Base-by-base conservation (phyloP, 2,113 vertebrate genomes). In the Daboia siamensis region DNA sequence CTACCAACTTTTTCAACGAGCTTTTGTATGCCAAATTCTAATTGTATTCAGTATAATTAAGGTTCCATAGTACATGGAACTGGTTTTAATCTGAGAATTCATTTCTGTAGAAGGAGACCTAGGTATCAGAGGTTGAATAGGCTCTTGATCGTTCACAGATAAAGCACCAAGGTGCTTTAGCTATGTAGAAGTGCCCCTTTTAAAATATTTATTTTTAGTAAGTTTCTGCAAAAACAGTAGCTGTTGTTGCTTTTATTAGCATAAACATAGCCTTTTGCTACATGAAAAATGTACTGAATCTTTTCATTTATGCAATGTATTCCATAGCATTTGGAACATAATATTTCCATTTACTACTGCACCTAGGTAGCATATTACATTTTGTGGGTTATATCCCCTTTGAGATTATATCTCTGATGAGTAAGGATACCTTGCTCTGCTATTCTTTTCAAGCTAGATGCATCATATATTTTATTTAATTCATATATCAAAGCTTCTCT, bases 1-100 rank as follows among this genome's bases (percentile, higher is more conserved):
- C 44, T 54, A 87, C 91, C 85, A 24, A 29, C 7, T 85, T 92
- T 55, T 91, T 48, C 29, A 90, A 90, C 23, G 54, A 26, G 48
- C 33, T 17, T 56, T 90, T 93, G 52, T 90, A 89, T 92, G 33
- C 39, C 55, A 89, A 92, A 92, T 29, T 26, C 57, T 64, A 89
- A 69, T 24, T 56, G 48, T 69, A 26, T n/a, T 85, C 12, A 91
- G 15, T 69, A 13, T 11, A 54, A 39, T 12, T 48, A 8, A 51
- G 8, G 48, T 51, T 51, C 48, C 48, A 69, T 51, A n/a, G 46
- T 46, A 29, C 20, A 90, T 51, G 44, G 57, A 61, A 61, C 13
- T 64, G 51, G 15, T 33, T 23, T 6, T 46, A 57, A 12, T 11
- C 29, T 90, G 2, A n/a, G 21, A 44, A 23, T 7, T 84, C n/a